Evolutionary conservation across 2,113 vertebrate species (phyloP).

Genomic region (Menura novaehollandiae): DNA sequence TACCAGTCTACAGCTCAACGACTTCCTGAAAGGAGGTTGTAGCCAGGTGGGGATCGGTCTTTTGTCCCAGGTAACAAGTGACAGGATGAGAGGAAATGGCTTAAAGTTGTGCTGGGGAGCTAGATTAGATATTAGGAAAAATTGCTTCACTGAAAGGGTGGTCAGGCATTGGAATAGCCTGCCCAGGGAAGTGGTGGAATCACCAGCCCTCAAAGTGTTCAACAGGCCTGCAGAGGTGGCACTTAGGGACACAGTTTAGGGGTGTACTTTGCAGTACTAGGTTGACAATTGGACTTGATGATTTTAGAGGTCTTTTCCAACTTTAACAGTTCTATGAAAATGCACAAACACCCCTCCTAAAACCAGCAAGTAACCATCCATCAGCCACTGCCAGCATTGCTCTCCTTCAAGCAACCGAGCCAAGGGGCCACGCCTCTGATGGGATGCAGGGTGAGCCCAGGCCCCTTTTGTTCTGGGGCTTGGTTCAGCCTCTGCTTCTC

Average conservation of each 20-base stretch:
- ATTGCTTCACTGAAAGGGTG: not conserved
- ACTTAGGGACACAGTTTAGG: not conserved
- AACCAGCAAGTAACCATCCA: not conserved
- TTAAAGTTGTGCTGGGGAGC: not conserved
- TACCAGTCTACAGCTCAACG: not conserved
- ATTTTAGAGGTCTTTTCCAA: not conserved
- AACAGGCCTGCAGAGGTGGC: not conserved
- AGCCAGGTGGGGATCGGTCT: not conserved
- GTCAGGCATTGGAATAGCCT: not conserved
- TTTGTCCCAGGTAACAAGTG: not conserved
- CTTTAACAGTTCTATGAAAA: not conserved
- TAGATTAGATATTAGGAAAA: not conserved
- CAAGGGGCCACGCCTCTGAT: accelerated
- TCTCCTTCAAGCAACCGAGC: not conserved
- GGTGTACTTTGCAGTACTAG: not conserved
- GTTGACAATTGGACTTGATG: not conserved
- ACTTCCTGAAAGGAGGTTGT: not conserved
- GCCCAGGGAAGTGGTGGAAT: not conserved
- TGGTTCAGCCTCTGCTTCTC: not conserved
- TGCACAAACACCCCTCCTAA: not conserved
- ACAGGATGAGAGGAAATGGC: not conserved
- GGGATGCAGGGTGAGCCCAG: accelerated
- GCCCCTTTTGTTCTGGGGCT: not conserved
- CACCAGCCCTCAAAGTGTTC: not conserved
- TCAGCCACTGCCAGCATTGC: not conserved